Percentiles rank a stretch among this genome's conserved stretches.
Conservation (phyloP, 2,797 vertebrate genomes). For the Silurus lanzhouensis region DNA sequence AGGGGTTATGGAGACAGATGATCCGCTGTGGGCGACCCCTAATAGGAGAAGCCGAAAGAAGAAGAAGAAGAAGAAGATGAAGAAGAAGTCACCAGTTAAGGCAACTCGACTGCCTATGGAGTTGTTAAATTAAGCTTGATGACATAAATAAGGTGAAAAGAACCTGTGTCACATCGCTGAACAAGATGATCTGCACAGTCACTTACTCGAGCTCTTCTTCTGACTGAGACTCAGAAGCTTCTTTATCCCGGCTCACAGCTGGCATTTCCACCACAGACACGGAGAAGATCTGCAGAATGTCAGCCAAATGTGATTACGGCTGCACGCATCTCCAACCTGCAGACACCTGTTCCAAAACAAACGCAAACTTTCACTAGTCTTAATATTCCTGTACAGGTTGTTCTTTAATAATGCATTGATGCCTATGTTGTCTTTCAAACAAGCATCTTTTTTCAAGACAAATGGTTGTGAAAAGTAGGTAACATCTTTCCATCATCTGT, state of each 20-base stretch:
- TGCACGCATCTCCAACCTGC: slow-evolving; percentile 53
- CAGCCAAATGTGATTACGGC: slow-evolving; percentile 55
- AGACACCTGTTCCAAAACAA: slow-evolving; percentile 44
- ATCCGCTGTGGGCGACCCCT: too few relatives aligned
- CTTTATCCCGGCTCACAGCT: slow-evolving; percentile 77
- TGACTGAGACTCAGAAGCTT: slow-evolving; percentile 78
- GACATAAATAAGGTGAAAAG: background rate
- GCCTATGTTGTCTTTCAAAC: background rate
- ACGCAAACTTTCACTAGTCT: background rate
- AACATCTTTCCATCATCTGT: background rate
- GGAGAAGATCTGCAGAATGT: slow-evolving; percentile 57
- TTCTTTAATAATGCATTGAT: background rate
- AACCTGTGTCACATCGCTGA: background rate
- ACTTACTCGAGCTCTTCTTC: slow-evolving; percentile 81
- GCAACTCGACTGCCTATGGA: background rate
- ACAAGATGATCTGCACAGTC: slow-evolving; percentile 13
- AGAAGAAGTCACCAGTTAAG: background rate
- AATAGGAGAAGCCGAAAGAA: too few relatives aligned
- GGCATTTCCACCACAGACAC: slow-evolving; percentile 80
- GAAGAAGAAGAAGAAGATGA: too few relatives aligned
- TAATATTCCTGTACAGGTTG: background rate
- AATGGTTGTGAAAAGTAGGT: background rate
- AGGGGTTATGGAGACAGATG: too few relatives aligned
- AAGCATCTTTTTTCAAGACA: background rate
- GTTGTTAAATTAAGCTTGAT: background rate